Evolutionary conservation across 2,113 vertebrate species (phyloP).

Genomic region (Heterotilapia buettikoferi): DNA sequence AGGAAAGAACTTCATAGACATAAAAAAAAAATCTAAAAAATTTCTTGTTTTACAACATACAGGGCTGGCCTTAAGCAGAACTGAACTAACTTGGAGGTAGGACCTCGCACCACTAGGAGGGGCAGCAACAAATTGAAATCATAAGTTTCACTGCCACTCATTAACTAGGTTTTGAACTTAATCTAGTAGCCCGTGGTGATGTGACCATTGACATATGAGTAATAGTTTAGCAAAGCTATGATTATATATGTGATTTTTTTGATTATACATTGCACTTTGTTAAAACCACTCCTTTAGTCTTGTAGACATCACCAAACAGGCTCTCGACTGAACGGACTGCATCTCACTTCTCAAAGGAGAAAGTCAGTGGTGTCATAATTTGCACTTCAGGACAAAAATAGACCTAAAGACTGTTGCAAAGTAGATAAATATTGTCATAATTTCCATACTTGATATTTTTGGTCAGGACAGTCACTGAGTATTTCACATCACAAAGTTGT

Average conservation of each 20-base stretch:
- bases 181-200: fast-evolving
- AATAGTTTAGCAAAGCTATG: not conserved
- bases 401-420: not conserved
- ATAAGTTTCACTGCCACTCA: not conserved
- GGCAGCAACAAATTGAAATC: not conserved
- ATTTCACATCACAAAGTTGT: not conserved
- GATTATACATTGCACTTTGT: not conserved
- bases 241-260: not conserved
- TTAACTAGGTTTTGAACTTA: not conserved
- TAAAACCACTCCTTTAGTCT: not conserved
- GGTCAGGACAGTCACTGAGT: not conserved
- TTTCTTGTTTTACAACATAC: not conserved
- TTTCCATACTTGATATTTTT: not conserved
- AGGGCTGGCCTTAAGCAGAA: fast-evolving
- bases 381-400: not conserved
- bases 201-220: not conserved
- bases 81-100: no score
- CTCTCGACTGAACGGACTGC: not conserved
- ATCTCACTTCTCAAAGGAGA: not conserved
- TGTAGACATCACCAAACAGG: no score
- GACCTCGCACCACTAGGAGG: no score
- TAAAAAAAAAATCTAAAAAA: not conserved
- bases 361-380: not conserved
- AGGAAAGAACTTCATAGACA: not conserved
- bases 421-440: not conserved